Percentiles rank a stretch among this genome's conserved stretches.
Conservation (phyloP, 1,140 invertebrate genomes). For the Lordiphosa collinella region DNA sequence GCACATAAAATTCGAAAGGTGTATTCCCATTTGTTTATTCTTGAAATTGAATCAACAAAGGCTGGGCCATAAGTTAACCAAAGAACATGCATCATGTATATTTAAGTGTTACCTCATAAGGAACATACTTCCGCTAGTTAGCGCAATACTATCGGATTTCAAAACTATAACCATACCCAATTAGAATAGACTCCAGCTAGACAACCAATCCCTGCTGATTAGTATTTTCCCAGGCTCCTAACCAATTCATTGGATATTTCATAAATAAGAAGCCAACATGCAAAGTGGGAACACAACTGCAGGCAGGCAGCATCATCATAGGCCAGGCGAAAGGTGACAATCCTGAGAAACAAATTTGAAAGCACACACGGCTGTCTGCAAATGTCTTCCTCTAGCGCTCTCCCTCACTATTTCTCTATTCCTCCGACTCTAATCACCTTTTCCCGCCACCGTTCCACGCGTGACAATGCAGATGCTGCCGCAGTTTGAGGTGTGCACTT, state of each 20-base stretch:
- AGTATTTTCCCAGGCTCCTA: conserved; percentile 31
- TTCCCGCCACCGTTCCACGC: conserved; percentile 20
- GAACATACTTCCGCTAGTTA: too few relatives aligned
- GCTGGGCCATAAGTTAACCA: too few relatives aligned
- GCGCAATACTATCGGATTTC: too few relatives aligned
- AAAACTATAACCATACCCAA: too few relatives aligned
- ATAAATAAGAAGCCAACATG: conserved; percentile 35
- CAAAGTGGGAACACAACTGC: conserved; percentile 22
- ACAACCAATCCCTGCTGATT: conserved; percentile 11
- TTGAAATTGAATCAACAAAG: too few relatives aligned
- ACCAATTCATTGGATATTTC: conserved; percentile 36
- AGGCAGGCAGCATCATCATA: background rate
- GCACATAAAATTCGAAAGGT: too few relatives aligned
- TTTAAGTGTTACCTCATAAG: too few relatives aligned
- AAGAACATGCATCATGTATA: too few relatives aligned
- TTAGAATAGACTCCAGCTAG: background rate
- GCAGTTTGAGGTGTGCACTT: conserved; percentile 24
- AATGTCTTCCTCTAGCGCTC: background rate
- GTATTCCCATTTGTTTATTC: too few relatives aligned
- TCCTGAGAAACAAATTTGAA: conserved; percentile 59
- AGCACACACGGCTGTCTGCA: conserved; percentile 8
- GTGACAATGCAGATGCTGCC: conserved; percentile 12
- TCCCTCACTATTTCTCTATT: background rate
- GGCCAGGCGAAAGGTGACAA: conserved; percentile 50
- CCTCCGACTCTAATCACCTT: conserved; percentile 22